Percentiles rank a stretch among this genome's conserved stretches.
phyloP scores from a whole-genome alignment of 2,113 vertebrate species.

The Corythoichthys intestinalis region DNA sequence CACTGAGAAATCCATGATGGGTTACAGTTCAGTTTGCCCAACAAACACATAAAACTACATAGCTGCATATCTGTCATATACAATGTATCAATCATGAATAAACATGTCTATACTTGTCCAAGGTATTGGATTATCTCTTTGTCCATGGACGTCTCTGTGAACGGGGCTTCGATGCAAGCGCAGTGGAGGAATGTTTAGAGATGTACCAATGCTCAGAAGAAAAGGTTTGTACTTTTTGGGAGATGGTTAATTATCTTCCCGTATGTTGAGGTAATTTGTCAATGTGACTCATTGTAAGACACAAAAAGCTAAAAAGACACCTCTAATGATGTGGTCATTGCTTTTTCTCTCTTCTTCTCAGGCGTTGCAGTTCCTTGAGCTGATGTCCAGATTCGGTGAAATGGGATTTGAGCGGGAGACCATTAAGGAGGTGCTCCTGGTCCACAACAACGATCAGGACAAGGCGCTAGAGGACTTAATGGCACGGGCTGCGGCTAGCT shows the following conservation, averaged over 20 bases:
- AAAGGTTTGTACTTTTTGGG: slow-evolving; percentile 78
- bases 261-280: neutral
- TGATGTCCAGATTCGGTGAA: slow-evolving; percentile 96
- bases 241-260: too few relatives aligned
- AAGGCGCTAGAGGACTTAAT: slow-evolving; percentile 94
- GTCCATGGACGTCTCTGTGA: slow-evolving; percentile 90
- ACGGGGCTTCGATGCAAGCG: slow-evolving; percentile 87
- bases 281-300: neutral
- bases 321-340: neutral
- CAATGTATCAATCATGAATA: neutral
- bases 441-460: slow-evolving; percentile 94
- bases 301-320: too few relatives aligned
- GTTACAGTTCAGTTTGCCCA: too few relatives aligned
- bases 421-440: slow-evolving; percentile 91
- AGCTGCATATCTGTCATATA: neutral
- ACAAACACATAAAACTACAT: neutral
- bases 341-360: slow-evolving; percentile 45
- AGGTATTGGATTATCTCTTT: slow-evolving; percentile 95
- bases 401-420: slow-evolving; percentile 95
- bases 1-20: too few relatives aligned
- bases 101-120: slow-evolving; percentile 29
- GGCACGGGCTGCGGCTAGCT: slow-evolving; percentile 89
- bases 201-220: slow-evolving; percentile 94
- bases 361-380: slow-evolving; percentile 91
- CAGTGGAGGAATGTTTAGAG: slow-evolving; percentile 94